A percentile compares a stretch with the other conserved stretches of the same genome.
Conservation (phyloP, 35 echinoderm and acorn worm genomes). For the Holothuria glaberrima region DNA sequence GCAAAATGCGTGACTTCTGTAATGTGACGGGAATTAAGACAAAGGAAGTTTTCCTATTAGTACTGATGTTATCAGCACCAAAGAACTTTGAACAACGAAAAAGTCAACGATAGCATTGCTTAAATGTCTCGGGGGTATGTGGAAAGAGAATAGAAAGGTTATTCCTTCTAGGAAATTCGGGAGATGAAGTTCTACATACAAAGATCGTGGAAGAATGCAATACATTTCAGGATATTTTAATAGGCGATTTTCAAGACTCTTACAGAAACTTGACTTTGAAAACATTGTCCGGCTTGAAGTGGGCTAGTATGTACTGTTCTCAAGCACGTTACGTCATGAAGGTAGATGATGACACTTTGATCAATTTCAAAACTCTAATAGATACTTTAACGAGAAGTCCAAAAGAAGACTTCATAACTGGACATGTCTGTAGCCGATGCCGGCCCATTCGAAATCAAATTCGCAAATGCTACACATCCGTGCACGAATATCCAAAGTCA, state of each 20-base stretch:
- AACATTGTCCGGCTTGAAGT: slow-evolving; percentile 80
- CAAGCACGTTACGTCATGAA: slow-evolving; percentile 80
- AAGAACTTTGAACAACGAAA: slow-evolving; percentile 34
- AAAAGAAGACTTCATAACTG: background rate
- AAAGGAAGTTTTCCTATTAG: slow-evolving; percentile 75
- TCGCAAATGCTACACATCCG: slow-evolving; percentile 72
- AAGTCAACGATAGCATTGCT: slow-evolving; percentile 62
- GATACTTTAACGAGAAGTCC: slow-evolving; percentile 27
- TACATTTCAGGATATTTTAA: slow-evolving; percentile 62
- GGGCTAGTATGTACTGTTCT: slow-evolving; percentile 69
- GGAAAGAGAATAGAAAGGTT: slow-evolving; percentile 58
- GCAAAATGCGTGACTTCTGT: too few species aligned
- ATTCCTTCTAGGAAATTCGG: slow-evolving; percentile 66
- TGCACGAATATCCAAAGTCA: slow-evolving; percentile 17
- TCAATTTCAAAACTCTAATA: slow-evolving; percentile 64
- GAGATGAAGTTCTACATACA: too few species aligned
- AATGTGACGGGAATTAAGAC: too few species aligned
- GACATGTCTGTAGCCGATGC: background rate
- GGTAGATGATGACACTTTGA: slow-evolving; percentile 80
- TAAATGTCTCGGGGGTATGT: background rate
- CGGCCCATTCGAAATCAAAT: slow-evolving; percentile 54
- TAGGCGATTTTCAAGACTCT: slow-evolving; percentile 76
- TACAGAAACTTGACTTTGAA: slow-evolving; percentile 88
- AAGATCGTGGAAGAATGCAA: slow-evolving; percentile 49
- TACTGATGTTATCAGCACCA: slow-evolving; percentile 41